Evolutionary conservation across 2,113 vertebrate species (phyloP), one percentile per base, ranked within the genome.

Genomic region (Takifugu flavidus): DNA sequence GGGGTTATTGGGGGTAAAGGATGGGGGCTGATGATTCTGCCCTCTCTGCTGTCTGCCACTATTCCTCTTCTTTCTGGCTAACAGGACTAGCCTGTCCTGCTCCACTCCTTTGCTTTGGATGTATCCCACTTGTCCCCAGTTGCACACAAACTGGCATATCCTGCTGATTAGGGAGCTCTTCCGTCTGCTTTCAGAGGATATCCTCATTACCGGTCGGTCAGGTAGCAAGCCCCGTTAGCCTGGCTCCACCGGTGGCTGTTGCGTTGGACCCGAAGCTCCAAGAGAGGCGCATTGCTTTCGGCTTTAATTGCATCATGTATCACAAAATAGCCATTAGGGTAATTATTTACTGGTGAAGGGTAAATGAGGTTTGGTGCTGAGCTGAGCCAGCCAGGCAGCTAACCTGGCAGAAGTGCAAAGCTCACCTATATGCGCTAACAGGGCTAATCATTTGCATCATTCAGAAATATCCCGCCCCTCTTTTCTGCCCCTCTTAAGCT

Each of bases 241-340:
- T 58, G 29, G 80, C 73, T 86, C 86, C 75, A 65, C 73, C 53
- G n/a, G 60, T 25, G 72, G 74, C 75, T 78, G 78, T 72, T 79
- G 65, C 65, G 59, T 67, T 63, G 72, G 67, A 70, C 79, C 79
- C 86, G 88, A 86, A 81, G 83, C 68, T 46, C 85, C 85, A 79
- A 88, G 80, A 74, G 81, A 88, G 86, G 78, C 82, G 75, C 87
- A 86, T 81, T 85, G 84, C 88, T 88, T 90, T 88, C 87, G 85
- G 59, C 76, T 90, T 89, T 91, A 91, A 91, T 91, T 90, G 89
- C 88, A 86, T 84, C 87, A 88, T 89, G 89, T 89, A 88, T 90
- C 88, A 91, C 89, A 90, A 87, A 87, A 88, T 87, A 88, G 88
- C 87, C 87, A 90, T 90, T 91, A 90, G 84, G 84, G 77, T 86